Base-by-base conservation (phyloP, 64 coral and sea anemone species). In the Pachyseris speciosa region DNA sequence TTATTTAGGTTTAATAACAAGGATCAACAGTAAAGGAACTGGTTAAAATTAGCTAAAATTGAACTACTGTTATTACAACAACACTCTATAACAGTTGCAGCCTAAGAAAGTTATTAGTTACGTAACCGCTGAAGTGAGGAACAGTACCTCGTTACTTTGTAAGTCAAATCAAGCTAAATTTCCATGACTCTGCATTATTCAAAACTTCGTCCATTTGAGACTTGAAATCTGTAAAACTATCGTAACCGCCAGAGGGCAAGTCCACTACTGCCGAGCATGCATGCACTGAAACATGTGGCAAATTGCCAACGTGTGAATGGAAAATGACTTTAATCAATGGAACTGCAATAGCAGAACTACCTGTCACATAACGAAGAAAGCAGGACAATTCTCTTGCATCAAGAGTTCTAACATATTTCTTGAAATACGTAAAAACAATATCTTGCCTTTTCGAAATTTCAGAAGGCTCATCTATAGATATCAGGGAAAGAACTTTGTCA, bases 401-500 rank as follows among this genome's bases (percentile, higher is more conserved):
- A 4, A 83, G 78, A 60, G 53, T 64, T 83, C 53, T 55, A 9
- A 63, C 37, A 41, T 81, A 57, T 29, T 49, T 83, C 60, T 53
- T 83, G 20, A 83, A 36, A 31, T 83, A 83, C 2, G 78, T 83
- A 83, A 83, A 83, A 38, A 83, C 49, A 83, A 63, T 27, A 17
- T 83, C 55, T 63, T 83, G 53, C 25, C 31, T 33, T 63, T 83
- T 61, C 4, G 78, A 38, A 30, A 83, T 64, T 49, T 47, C 53
- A 13, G 76, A 80, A 80, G 76, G 49, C 5, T 83, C 53, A 26
- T 83, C 78, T 37, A 83, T 26, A 31, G 29, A 13, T 17, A 83
- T 55, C 32, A 83, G 78, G 27, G 78, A 83, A 59, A 83, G 78
- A 29, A 63, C 78, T 83, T 83, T 63, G 22, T 83, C 78, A 33